Evolutionary conservation across 2,113 vertebrate genomes (phyloP).

Genomic region (Phrynosoma platyrhinos): DNA sequence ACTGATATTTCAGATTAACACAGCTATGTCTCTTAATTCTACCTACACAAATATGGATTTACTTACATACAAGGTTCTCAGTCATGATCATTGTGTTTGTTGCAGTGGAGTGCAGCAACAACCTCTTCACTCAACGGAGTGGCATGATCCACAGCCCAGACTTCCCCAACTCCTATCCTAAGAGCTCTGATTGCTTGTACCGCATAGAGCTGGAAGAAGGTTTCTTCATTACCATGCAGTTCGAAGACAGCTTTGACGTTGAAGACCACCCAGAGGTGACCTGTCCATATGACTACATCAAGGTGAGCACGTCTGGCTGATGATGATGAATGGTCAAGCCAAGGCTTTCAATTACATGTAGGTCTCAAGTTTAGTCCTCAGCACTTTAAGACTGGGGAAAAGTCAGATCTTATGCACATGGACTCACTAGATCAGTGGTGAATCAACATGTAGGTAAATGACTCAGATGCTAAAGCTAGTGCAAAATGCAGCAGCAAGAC

Average conservation of each 20-base stretch:
- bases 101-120: conserved; percentile 92
- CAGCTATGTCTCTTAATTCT: too few relatives aligned
- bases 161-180: conserved; percentile 91
- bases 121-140: conserved; percentile 86
- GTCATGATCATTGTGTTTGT: conserved; percentile 33
- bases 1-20: too few relatives aligned
- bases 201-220: conserved; percentile 88
- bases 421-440: too few relatives aligned
- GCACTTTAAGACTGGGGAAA: too few relatives aligned
- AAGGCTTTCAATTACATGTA: too few relatives aligned
- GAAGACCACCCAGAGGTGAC: conserved; percentile 92
- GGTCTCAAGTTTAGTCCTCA: background rate
- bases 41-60: too few relatives aligned
- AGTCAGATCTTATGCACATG: too few relatives aligned
- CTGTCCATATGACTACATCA: conserved; percentile 94
- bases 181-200: conserved; percentile 91
- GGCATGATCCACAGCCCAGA: conserved; percentile 87
- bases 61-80: too few relatives aligned
- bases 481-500: too few relatives aligned
- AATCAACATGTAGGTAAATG: too few relatives aligned
- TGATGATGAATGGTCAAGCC: too few relatives aligned
- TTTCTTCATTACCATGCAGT: conserved; percentile 86
- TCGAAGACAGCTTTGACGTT: conserved; percentile 89
- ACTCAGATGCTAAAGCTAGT: too few relatives aligned
- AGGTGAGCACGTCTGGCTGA: conserved; percentile 78